Conservation (phyloP, 1,140 invertebrate species). For the Tetramorium alpestre region DNA sequence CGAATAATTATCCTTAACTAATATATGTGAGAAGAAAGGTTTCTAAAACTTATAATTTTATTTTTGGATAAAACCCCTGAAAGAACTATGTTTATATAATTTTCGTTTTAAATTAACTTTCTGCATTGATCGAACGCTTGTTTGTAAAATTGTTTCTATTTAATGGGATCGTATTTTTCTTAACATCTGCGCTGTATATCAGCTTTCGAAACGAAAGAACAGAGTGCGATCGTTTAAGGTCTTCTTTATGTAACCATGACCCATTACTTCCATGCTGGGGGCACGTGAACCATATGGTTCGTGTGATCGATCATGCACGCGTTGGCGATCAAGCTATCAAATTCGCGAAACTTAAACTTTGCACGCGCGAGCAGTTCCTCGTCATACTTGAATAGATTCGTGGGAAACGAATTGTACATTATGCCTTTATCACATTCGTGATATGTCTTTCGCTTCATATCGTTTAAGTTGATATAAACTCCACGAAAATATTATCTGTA, state of each 20-base stretch:
- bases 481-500: background rate
- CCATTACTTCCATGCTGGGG: slow-evolving; percentile 84
- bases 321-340: slow-evolving; percentile 77
- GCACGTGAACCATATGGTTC: slow-evolving; percentile 83
- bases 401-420: slow-evolving; percentile 66
- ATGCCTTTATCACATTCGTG: background rate
- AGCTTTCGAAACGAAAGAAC: slow-evolving; percentile 3
- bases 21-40: background rate
- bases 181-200: slow-evolving; percentile 40
- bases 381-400: slow-evolving; percentile 75
- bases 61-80: background rate
- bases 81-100: background rate
- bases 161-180: background rate
- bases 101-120: background rate
- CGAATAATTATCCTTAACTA: background rate
- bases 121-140: background rate
- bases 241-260: slow-evolving; percentile 80
- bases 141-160: background rate
- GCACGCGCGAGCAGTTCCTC: slow-evolving; percentile 74
- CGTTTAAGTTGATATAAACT: background rate
- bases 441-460: background rate
- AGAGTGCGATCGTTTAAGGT: slow-evolving; percentile 61
- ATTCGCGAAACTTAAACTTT: slow-evolving; percentile 82
- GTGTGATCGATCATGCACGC: slow-evolving; percentile 65
- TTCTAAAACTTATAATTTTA: background rate